Evolutionary conservation across 1,140 invertebrate genomes (phyloP), one percentile per base, ranked within the genome.

Genomic region (Choristoneura fumiferana): DNA sequence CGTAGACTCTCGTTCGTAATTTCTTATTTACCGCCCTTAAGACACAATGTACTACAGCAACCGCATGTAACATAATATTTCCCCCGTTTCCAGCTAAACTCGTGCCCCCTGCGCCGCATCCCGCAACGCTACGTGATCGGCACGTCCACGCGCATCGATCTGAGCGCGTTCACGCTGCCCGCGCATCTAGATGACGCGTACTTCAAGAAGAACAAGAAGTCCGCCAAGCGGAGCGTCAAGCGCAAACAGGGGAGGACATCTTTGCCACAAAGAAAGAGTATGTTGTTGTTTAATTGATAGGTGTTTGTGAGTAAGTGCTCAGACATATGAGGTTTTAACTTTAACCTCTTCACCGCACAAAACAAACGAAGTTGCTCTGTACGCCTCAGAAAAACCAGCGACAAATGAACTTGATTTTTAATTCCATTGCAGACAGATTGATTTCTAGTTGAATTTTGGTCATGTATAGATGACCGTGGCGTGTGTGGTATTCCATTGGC

Each of bases 91-190:
- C 73, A 90, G 75, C 85, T 99, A 66, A 99, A 99, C 89, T 95
- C 93, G 57, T 98, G 97, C 81, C 98, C 98, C 1, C 87, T 99
- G 65, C 92, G 98, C 77, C 94, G 99, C 78, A 95, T 99, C 14
- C 97, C 97, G 60, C 98, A 99, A 83, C 94, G 94, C 58, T 99
- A 96, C 81, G 96, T 99, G 0, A 99, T 99, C 81, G 98, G 96
- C 49, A 99, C 98, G 0, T 94, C 94, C 45, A 98, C 98, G 6
- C 95, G 94, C 76, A 77, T 99, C 39, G 95, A 99, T 75, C 89
- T 99, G 52, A 92, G 92, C 4, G 89, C 87, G 15, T 92, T 98
- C 37, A 94, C 96, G 70, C 72, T 99, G 8, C 97, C 98, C 0
- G 93, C 95, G 35, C 92, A 95, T 67, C 81, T 99, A 4, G 95